Base-by-base conservation (phyloP, 1,140 invertebrate genomes). In the Wiebesia pumilae region DNA sequence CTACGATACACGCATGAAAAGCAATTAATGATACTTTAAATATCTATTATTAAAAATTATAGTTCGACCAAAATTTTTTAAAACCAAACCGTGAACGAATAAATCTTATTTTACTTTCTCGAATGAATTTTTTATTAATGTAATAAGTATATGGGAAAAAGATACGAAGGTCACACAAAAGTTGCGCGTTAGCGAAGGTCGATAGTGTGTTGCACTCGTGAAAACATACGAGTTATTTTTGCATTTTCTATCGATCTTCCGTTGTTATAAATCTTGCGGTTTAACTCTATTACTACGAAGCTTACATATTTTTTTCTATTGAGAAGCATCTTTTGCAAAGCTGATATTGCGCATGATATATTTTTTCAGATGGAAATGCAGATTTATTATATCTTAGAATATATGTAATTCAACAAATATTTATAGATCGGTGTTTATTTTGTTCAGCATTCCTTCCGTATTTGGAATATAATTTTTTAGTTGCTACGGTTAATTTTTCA, bases 191-290 rank as follows among this genome's bases (percentile, higher is more conserved):
- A 77, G 79, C 43, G 85, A 90, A 89, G 89, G 87, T 88, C 83
- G 73, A n/a, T 83, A 73, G 89, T 89, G 54, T 88, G 83, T 88
- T 90, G 87, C 88, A 89, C 88, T 83, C 88, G 69, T n/a, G 51
- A 84, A 65, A 88, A 86, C 78, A 51, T 69, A 69, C 43, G 43
- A 86, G 84, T 84, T 89, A 89, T 89, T 89, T 90, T 88, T 88
- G 83, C 85, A 30, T 54, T 51, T 51, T 75, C 85, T 88, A 62
- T 69, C 33, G 62, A 35, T 30, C 27, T 77, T 73, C 30, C 27
- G 21, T 43, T 27, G 47, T 21, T 35, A 83, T 62, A 77, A 82
- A 78, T 87, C 54, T 80, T 54, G 19, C 6, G 27, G 58, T 21
- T 3, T 38, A 77, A 43, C 43, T 21, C 24, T 75, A 9, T 40